Percentiles rank a stretch among this genome's conserved stretches.
phyloP scores from a whole-genome alignment of 1,140 invertebrate genomes.

The Papilio glaucus region DNA sequence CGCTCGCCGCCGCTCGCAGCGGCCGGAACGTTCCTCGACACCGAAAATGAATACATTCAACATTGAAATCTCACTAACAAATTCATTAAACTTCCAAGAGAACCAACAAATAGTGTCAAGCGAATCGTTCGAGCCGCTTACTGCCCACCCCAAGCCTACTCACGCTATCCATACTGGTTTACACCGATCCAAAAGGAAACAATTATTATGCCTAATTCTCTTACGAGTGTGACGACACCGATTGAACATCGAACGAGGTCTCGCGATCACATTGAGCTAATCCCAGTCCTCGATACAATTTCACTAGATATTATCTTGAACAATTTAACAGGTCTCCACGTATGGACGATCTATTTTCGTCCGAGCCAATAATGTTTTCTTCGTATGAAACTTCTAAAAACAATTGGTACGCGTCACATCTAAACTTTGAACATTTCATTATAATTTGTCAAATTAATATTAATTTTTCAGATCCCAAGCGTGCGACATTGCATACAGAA shows the following conservation, averaged over 20 bases:
- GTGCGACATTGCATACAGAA: constrained; percentile 48
- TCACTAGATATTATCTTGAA: neutral
- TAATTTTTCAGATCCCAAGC: constrained; percentile 58
- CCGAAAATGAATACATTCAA: constrained; percentile 64
- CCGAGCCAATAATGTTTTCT: neutral
- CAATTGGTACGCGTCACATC: neutral
- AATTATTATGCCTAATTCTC: constrained; percentile 63
- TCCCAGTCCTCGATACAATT: neutral
- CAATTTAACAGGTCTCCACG: neutral
- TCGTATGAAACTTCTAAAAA: neutral
- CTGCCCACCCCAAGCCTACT: constrained; percentile 66
- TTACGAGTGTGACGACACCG: constrained; percentile 42
- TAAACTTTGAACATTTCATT: neutral
- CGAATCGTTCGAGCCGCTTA: constrained; percentile 44
- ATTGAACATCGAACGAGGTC: neutral
- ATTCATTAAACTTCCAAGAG: constrained; percentile 75
- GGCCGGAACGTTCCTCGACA: constrained; percentile 43
- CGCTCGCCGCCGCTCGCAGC: constrained; percentile 42
- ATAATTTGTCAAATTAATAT: constrained; percentile 36
- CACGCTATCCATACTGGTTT: constrained; percentile 58
- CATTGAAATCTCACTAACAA: constrained; percentile 73
- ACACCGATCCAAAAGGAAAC: constrained; percentile 63
- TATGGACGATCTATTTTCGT: neutral
- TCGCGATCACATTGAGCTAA: neutral
- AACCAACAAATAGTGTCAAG: constrained; percentile 73